phyloP scores from a whole-genome alignment of 1,140 invertebrate species.

The Thaumetopoea pityocampa region DNA sequence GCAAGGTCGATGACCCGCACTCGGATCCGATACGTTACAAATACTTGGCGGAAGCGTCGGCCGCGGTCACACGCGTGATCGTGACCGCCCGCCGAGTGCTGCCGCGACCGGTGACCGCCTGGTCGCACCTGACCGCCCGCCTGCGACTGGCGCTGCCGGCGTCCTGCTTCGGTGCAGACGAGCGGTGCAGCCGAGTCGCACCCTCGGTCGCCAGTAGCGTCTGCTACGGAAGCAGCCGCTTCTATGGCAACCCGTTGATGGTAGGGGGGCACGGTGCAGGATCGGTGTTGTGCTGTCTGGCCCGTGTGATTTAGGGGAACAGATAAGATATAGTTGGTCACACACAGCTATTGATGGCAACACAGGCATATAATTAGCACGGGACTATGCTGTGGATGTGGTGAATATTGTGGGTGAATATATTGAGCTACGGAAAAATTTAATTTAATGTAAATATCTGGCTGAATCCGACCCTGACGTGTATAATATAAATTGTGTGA shows the following conservation, averaged over 20 bases:
- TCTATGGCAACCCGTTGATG: slow-evolving; percentile 56
- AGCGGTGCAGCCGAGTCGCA: slow-evolving; percentile 39
- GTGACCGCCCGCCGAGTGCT: slow-evolving; percentile 17
- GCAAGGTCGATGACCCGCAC: slow-evolving; percentile 14
- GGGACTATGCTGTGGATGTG: too few species aligned
- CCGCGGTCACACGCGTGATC: slow-evolving; percentile 31
- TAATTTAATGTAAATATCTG: too few species aligned
- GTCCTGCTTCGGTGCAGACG: slow-evolving; percentile 41
- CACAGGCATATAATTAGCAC: too few species aligned
- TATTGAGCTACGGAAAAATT: too few species aligned
- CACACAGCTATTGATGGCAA: too few species aligned
- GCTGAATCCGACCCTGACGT: too few species aligned
- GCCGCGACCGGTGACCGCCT: slow-evolving; percentile 22
- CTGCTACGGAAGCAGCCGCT: slow-evolving; percentile 36
- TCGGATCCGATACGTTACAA: slow-evolving; percentile 38
- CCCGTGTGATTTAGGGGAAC: neutral
- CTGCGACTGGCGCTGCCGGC: slow-evolving; percentile 38
- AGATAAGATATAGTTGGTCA: too few species aligned
- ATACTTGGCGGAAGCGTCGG: slow-evolving; percentile 46
- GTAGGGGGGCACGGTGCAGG: slow-evolving; percentile 57
- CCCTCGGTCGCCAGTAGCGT: slow-evolving; percentile 46
- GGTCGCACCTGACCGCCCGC: slow-evolving; percentile 28
- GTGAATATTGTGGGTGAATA: too few species aligned
- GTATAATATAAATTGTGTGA: too few species aligned
- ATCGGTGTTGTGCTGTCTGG: slow-evolving; percentile 1